Evolutionary conservation across 2,888 invertebrate species (phyloP), one percentile per base, ranked within the genome.

Genomic region (Hydraecia micacea): DNA sequence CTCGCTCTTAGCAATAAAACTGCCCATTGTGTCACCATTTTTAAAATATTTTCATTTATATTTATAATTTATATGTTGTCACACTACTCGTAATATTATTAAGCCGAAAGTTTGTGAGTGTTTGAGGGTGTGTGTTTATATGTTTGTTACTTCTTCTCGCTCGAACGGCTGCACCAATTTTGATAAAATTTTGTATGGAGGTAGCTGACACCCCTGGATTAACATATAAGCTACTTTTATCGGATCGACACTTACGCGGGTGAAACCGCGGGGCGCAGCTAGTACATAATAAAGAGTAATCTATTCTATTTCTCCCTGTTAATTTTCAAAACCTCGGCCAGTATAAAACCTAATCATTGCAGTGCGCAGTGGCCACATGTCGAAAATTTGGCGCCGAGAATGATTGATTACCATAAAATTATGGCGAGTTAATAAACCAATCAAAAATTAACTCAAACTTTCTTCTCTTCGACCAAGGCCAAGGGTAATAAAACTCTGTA

Each of bases 391-490:
- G 2, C 1, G 2, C 8, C 21, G 49, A 49, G n/a, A 21, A 46
- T 8, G 58, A 42, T 6, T 32, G 52, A 55, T 55, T 32, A 65
- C 15, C 25, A 55, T 36, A 42, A n/a, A 42, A 52, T n/a, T 5
- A 42, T 70, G 46, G 9, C 42, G 18, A 69, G 28, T 13, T 36
- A 4, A 21, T n/a, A 7, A 65, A n/a, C n/a, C 58, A 60, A 60
- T 74, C 32, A 42, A 60, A 78, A 52, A 52, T 18, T 55, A 62
- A 25, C 5, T 5, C 36, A 46, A 75, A 67, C 36, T 36, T 75
- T 68, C 13, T 25, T 66, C 0, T 42, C 42, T 25, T 66, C 25
- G 15, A 28, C 65, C 4, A 46, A 67, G 39, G 13, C 25, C 36
- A 28, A 32, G 7, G 2, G 55, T 46, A n/a, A 2, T 21, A 42